Percentiles rank a stretch among this genome's conserved stretches.
These are phyloP conservation scores for Rhopalosiphum maidis DNA, from an alignment of 1,140 invertebrate genomes.

Conservation along the genomic window DNA sequence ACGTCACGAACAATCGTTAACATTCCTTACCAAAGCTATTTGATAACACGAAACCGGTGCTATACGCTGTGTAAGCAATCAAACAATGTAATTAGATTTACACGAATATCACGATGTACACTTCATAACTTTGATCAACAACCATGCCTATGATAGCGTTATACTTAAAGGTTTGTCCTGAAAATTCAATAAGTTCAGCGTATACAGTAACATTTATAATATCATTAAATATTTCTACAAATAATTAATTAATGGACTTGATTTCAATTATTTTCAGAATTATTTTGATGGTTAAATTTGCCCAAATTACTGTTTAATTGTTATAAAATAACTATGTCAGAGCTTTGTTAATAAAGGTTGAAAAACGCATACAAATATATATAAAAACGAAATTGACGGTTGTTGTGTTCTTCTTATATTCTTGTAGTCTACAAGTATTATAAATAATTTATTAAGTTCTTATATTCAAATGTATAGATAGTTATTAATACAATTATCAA, in stretches of 20 bases:
- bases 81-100: neutral
- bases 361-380: neutral
- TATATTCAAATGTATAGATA: neutral
- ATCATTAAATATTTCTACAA: neutral
- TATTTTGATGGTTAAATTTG: neutral
- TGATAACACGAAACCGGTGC: neutral
- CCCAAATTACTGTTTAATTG: neutral
- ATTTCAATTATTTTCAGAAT: neutral
- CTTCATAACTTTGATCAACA: conserved; percentile 4
- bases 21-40: conserved; percentile 27
- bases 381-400: neutral
- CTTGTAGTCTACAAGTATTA: neutral
- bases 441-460: neutral
- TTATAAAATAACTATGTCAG: neutral
- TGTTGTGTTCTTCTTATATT: neutral
- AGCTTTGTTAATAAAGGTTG: neutral
- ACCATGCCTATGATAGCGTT: neutral
- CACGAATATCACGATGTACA: neutral
- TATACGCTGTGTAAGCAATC: neutral
- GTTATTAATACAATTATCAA: neutral
- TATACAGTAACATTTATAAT: neutral
- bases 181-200: neutral
- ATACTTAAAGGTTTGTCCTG: neutral
- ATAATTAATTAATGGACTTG: neutral
- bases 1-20: conserved; percentile 31